Conservation (phyloP, 2,888 invertebrate species). For the Drosophila colorata region DNA sequence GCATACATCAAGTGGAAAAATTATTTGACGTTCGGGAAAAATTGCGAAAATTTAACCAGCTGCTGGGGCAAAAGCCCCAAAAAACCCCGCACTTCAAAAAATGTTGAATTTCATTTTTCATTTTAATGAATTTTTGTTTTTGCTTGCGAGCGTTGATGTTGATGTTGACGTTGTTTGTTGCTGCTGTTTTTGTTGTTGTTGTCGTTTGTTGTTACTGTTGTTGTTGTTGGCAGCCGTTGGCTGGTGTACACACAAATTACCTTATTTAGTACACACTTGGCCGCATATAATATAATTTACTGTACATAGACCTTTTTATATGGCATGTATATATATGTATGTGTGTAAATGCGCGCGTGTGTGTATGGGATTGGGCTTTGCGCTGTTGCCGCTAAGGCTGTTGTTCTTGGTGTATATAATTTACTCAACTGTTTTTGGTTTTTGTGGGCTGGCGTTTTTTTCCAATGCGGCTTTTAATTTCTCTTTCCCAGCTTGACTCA, state of each 20-base stretch:
- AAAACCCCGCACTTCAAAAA: conserved; percentile 67
- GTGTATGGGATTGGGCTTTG: conserved; percentile 31
- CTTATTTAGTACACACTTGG: conserved; percentile 79
- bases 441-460: conserved; percentile 70
- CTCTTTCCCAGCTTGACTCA: conserved; percentile 20
- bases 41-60: conserved; percentile 61
- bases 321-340: conserved; percentile 24
- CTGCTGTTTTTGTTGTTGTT: conserved; percentile 29
- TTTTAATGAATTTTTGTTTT: conserved; percentile 79
- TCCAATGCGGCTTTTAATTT: conserved; percentile 63
- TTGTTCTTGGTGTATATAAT: conserved; percentile 72
- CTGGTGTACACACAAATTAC: conserved; percentile 81
- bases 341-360: conserved; percentile 22
- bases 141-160: conserved; percentile 42
- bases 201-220: conserved; percentile 20
- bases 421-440: conserved; percentile 77
- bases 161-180: conserved; percentile 40
- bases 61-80: conserved; percentile 21
- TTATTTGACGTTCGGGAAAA: conserved; percentile 66
- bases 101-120: conserved; percentile 80
- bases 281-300: conserved; percentile 81
- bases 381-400: conserved; percentile 19
- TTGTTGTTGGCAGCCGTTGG: conserved; percentile 52
- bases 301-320: conserved; percentile 76
- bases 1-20: conserved; percentile 62